Percentiles rank a stretch among this genome's conserved stretches.
phyloP scores from a whole-genome alignment of 2,888 invertebrate species.

The Cinara cedri region DNA sequence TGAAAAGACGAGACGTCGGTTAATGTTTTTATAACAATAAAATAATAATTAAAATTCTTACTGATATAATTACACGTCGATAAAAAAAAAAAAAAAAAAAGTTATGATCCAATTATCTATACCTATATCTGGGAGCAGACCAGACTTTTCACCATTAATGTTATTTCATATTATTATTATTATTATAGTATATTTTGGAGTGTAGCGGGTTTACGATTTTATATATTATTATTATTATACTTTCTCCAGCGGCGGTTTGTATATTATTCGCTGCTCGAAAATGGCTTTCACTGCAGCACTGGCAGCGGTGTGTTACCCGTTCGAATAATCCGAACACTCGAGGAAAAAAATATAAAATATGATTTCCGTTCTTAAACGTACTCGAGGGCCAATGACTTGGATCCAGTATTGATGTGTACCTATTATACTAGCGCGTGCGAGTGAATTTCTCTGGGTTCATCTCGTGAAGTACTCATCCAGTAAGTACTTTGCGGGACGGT shows the following conservation, averaged over 20 bases:
- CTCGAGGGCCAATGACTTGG: slow-evolving; percentile 17
- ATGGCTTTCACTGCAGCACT: slow-evolving; percentile 36
- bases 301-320: background rate
- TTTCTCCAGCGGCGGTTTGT: slow-evolving; percentile 10
- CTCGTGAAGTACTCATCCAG: background rate
- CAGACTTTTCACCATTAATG: slow-evolving; percentile 30
- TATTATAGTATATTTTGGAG: too few species aligned
- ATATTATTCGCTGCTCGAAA: slow-evolving; percentile 12
- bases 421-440: background rate
- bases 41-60: background rate
- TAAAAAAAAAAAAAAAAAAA: slow-evolving; percentile 11
- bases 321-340: slow-evolving; percentile 12
- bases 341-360: too few species aligned
- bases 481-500: too few species aligned
- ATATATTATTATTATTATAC: slow-evolving; percentile 20
- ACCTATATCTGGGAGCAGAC: slow-evolving; percentile 17
- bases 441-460: slow-evolving; percentile 13
- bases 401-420: background rate
- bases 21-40: slow-evolving; percentile 6
- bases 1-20: slow-evolving; percentile 10
- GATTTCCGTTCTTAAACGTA: slow-evolving; percentile 21
- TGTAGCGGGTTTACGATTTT: too few species aligned
- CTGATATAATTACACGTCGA: slow-evolving; percentile 17
- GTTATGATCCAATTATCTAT: slow-evolving; percentile 10
- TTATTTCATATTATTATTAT: slow-evolving; percentile 14